Evolutionary conservation across 2,113 vertebrate genomes (phyloP), one percentile per base, ranked within the genome.

Genomic region (Irena cyanogastra): DNA sequence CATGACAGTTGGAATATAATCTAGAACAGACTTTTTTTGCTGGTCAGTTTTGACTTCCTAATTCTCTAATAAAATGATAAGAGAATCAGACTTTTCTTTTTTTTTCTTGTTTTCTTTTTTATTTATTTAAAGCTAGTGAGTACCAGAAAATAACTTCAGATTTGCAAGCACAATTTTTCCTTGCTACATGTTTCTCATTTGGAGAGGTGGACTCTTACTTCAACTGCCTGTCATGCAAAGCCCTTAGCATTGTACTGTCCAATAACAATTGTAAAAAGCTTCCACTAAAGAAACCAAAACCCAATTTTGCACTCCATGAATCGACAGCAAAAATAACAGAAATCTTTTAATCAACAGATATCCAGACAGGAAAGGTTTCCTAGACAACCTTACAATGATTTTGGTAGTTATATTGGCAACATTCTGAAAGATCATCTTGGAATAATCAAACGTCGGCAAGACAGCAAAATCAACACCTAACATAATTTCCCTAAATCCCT

Each of bases 381-480:
- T 79, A 92, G 79, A 90, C 88, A 93, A 93, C 66, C 33, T 77
- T 56, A 61, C 18, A 80, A 83, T 39, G 22, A 77, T 83, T 53
- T 54, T 90, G 57, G 35, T 95, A 87, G 74, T 93, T 95, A 83
- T 49, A 88, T 44, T 45, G 66, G 66, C 68, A 90, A 61, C 54
- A 87, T 94, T 95, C 75, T 54, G 76, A 57, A 92, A 79, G 50
- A 92, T 93, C 88, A 88, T 88, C 66, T 92, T 95, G 85, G 70
- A 95, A 69, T 83, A 93, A 93, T 94, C 88, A 88, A 72, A 83
- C 69, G 50, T 72, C 61, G 0, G 41, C 79, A 92, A 90, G 65
- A 75, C 21, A 23, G 70, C 53, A 82, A 93, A 37, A 90, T 45
- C 85, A 84, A 47, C 92, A 92, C 92, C 92, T 93, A 76, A 45